Evolutionary conservation across 1,140 invertebrate genomes (phyloP), one percentile per base, ranked within the genome.

Genomic region (Bombus ignitus): DNA sequence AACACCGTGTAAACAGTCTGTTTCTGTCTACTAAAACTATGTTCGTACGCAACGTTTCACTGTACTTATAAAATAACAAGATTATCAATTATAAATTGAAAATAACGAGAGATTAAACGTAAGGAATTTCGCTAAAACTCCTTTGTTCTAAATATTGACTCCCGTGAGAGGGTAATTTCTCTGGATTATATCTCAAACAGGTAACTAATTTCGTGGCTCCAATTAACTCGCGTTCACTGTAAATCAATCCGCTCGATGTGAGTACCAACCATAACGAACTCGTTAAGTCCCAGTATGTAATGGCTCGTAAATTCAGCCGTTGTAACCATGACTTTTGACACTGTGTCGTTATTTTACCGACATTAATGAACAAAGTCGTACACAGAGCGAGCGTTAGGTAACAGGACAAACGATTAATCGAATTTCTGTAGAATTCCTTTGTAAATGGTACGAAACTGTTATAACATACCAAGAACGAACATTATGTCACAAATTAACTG

Each of bases 161-260:
- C 18, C 5, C 13, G 28, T 6, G 57, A 53, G n/a, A 15, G 35
- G 28, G 25, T 42, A 77, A 65, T 77, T 18, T 62, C 8, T 42
- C 75, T 25, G 44, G 37, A 75, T 75, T 35, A 42, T 10, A 5
- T 79, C 62, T 66, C 62, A 66, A 39, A 66, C 35, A 57, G 47
- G 35, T 37, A 71, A 81, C 44, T 71, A 81, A 81, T 71, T 71
- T 81, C 44, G 35, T 28, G 47, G 70, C 35, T 42, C 68, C 66
- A 71, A 81, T 71, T 81, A 81, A 37, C 37, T 71, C 42, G 44
- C 15, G 44, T 81, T 81, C 79, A 13, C 18, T 37, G 79, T 81
- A 81, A 81, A 81, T 81, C 79, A 81, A 81, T 81, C 28, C 47
- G n/a, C 35, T 57, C 22, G n/a, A 79, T 44, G 62, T 15, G 77